A percentile compares a stretch with the other conserved stretches of the same genome.
phyloP scores from a whole-genome alignment of 2,797 vertebrate genomes.

The Tragelaphus oryx region DNA sequence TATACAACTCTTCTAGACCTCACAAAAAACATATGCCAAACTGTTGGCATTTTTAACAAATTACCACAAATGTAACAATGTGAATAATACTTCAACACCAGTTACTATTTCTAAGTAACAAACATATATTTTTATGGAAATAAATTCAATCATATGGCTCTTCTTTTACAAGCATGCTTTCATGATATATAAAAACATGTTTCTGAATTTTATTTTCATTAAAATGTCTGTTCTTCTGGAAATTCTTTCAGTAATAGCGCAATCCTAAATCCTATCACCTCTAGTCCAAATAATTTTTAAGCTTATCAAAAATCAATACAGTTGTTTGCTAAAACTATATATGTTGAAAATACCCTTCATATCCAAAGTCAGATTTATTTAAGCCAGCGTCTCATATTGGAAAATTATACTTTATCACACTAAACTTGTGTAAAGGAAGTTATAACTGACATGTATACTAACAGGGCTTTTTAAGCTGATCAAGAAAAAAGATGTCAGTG shows the following conservation, averaged over 20 bases:
- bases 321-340: background rate
- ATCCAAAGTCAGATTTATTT: constrained; percentile 48
- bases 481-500: constrained; percentile 6
- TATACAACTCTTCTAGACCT: constrained; percentile 18
- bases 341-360: constrained; percentile 41
- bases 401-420: constrained; percentile 27
- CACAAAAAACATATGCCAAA: constrained; percentile 37
- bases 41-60: constrained; percentile 29
- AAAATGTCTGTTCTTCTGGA: constrained; percentile 31
- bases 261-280: background rate
- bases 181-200: constrained; percentile 16
- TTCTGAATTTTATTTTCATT: constrained; percentile 39
- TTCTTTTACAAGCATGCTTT: constrained; percentile 55
- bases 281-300: constrained; percentile 39
- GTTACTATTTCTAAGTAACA: constrained; percentile 61
- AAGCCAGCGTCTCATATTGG: background rate
- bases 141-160: constrained; percentile 43
- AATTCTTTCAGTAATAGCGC: constrained; percentile 21
- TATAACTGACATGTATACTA: background rate
- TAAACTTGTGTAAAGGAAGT: constrained; percentile 37
- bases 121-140: constrained; percentile 57
- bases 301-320: constrained; percentile 32
- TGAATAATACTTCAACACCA: constrained; percentile 31
- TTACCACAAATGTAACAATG: constrained; percentile 53
- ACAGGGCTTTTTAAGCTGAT: background rate